These are phyloP conservation scores for Theretra japonica DNA, from an alignment of 2,888 invertebrate species.

Conservation along the genomic window DNA sequence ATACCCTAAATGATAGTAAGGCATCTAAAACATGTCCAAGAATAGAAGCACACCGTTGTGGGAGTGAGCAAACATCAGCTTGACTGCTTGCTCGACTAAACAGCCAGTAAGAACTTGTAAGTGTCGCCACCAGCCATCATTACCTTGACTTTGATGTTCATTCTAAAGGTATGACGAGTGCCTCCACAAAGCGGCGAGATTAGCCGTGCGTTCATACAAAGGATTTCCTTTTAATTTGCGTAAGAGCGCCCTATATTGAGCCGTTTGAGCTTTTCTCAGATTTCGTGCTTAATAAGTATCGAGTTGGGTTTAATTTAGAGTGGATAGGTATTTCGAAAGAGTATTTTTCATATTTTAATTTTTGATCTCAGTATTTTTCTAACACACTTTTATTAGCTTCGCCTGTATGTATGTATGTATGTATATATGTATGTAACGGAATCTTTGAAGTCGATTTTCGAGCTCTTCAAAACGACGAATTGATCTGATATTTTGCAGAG, in stretches of 20 bases:
- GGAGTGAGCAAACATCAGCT: background rate
- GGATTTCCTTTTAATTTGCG: constrained; percentile 12
- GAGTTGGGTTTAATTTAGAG: background rate
- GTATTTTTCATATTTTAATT: too few relatives aligned
- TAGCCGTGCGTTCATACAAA: constrained; percentile 22
- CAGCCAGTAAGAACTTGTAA: constrained; percentile 28
- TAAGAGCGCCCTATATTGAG: background rate
- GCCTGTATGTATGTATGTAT: too few relatives aligned
- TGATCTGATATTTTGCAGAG: too few relatives aligned
- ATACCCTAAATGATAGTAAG: too few relatives aligned
- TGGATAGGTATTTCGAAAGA: background rate
- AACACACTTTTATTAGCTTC: too few relatives aligned
- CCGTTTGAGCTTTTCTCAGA: constrained; percentile 14
- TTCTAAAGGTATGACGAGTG: constrained; percentile 43
- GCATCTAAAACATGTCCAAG: too few relatives aligned
- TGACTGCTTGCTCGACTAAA: background rate
- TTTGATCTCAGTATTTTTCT: too few relatives aligned
- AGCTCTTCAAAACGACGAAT: too few relatives aligned
- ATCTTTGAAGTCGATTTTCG: too few relatives aligned
- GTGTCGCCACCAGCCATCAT: constrained; percentile 41
- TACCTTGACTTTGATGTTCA: constrained; percentile 58
- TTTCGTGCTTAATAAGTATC: background rate
- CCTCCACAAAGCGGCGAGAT: constrained; percentile 31
- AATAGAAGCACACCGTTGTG: background rate
- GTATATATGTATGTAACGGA: too few relatives aligned